Conservation (phyloP, 2,113 vertebrate species). For the Corythaeola cristata region DNA sequence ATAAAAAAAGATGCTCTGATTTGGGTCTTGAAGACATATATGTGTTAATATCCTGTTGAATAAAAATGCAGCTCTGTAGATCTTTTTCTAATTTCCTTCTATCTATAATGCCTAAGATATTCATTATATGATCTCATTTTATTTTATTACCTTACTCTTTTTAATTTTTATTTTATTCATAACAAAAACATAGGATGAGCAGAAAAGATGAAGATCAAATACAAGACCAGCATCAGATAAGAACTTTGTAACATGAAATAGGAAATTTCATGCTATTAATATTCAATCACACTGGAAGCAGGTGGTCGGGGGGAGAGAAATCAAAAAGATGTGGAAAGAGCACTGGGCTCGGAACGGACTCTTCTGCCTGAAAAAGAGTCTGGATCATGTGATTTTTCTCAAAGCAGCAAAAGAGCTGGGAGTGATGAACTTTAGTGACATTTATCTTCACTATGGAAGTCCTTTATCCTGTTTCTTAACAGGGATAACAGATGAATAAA, state of each 20-base stretch:
- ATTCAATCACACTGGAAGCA: not conserved
- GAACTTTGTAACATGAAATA: conserved; percentile 25
- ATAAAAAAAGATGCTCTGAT: conserved; percentile 60
- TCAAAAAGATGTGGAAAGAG: not conserved
- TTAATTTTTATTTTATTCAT: conserved; percentile 58
- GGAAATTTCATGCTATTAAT: conserved; percentile 50
- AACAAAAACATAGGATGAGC: conserved; percentile 36
- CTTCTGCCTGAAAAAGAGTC: not conserved
- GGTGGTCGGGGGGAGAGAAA: not conserved
- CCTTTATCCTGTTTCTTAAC: not conserved
- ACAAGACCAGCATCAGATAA: not conserved
- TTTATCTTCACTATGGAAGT: not conserved
- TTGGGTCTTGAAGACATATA: conserved; percentile 3
- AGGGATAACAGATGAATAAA: not conserved
- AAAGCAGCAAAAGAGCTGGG: not conserved
- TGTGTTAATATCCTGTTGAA: conserved; percentile 74
- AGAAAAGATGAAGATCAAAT: conserved; percentile 27
- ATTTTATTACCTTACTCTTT: conserved; percentile 57
- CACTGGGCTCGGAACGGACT: not conserved
- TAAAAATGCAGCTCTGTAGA: conserved; percentile 40
- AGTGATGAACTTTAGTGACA: not conserved
- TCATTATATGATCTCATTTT: conserved; percentile 46
- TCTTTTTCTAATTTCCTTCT: conserved; percentile 68
- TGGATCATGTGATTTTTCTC: not conserved
- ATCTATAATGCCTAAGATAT: conserved; percentile 29